Base-by-base conservation (phyloP, 1,140 invertebrate species). In the Heliothis subflexa region DNA sequence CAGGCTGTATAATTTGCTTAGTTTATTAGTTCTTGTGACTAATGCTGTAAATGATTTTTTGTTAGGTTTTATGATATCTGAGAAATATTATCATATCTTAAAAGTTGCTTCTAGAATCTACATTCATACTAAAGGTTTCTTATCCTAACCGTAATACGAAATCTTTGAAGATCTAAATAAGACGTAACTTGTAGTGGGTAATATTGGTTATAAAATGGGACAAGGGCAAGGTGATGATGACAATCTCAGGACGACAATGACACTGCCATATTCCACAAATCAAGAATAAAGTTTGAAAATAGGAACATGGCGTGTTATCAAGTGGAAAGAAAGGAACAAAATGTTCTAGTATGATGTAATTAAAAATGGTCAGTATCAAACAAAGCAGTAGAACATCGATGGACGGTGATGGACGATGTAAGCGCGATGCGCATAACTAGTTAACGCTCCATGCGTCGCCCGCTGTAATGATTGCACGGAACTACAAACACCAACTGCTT, bases 391-490 rank as follows among this genome's bases (percentile, higher is more conserved):
- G 33, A 71, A 54, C 40, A 54, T 54, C n/a, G 68, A 54, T 2
- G 52, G 49, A 55, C 68, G 52, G 25, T 71, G 68, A 71, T 71
- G 68, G 50, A 71, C 68, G 68, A 70, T 49, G 47, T 70, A 70
- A 70, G 47, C 66, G 66, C 47, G 66, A 55, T 71, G 68, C 52
- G 68, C 68, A 33, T 55, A 71, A 71, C 68, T 71, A 55, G 66
- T 70, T 70, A 70, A 70, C 66, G 66, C 66, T 50, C 47, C 66
- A 50, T 70, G 47, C 66, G 45, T 70, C 47, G 47, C 21, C 50
- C 12, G 50, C 68, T 40, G 68, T 71, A 71, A 71, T 71, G 50
- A 71, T 71, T 71, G 68, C 68, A 71, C 68, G 68, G 50, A 71
- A 71, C 50, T 71, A 71, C 14, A 28, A 3, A 10, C 10, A 71